Conservation (phyloP, 2,888 invertebrate species). For the Melipona bicolor region DNA sequence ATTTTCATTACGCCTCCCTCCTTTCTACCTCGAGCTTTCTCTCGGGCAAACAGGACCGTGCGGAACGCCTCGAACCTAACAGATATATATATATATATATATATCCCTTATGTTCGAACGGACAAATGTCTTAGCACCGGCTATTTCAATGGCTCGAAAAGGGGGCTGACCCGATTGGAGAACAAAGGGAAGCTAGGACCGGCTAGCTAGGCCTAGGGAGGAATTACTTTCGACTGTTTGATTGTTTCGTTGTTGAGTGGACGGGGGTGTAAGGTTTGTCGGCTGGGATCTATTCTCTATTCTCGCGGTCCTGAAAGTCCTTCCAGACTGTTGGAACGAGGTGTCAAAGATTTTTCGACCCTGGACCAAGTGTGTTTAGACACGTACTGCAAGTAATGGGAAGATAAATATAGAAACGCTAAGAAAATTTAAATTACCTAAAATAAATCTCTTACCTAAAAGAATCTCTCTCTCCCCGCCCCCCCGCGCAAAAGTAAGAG, state of each 20-base stretch:
- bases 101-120: not conserved
- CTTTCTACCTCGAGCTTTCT: constrained; percentile 53
- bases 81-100: constrained; percentile 43
- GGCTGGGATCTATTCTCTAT: no score
- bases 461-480: no score
- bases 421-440: no score
- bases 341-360: no score
- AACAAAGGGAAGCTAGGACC: not conserved
- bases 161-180: constrained; percentile 23
- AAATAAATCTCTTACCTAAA: no score
- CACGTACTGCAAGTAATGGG: no score
- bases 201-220: no score
- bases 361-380: no score
- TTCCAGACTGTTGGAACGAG: not conserved
- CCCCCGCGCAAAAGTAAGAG: no score
- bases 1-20: constrained; percentile 78
- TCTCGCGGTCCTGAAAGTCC: not conserved
- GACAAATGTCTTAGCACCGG: not conserved
- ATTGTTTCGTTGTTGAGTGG: not conserved
- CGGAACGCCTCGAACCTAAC: constrained; percentile 33
- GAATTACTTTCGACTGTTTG: not conserved
- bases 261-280: not conserved
- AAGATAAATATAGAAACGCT: no score
- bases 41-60: constrained; percentile 43
- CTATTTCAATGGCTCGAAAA: constrained; percentile 24